Base-by-base conservation (phyloP, 2,888 invertebrate species). In the Empis stercorea region DNA sequence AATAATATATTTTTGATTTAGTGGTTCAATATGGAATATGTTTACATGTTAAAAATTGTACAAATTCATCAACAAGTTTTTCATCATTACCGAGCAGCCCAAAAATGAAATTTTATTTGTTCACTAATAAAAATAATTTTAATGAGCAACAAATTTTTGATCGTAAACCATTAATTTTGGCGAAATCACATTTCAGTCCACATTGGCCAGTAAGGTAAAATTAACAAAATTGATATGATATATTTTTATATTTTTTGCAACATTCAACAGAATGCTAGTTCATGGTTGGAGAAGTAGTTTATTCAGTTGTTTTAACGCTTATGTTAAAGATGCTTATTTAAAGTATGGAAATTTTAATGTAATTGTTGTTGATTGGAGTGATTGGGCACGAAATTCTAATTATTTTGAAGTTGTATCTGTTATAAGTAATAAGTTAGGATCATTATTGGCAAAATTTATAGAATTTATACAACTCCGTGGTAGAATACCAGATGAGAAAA, bases 231-330 rank as follows among this genome's bases (percentile, higher is more conserved):
- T 14, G 9, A 14, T 9, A 34, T 32, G 10, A 11, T 10, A 4
- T 32, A 11, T 27, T 36, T 15, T n/a, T n/a, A n/a, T n/a, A n/a
- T n/a, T n/a, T n/a, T 32, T 13, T 32, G 13, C 2, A 32, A 11
- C 4, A 30, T 46, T 49, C 6, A 49, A 9, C 47, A 57, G 59
- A 23, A 53, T 64, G 32, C 56, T 64, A 39, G 56, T 64, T 2
- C 66, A 66, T 40, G 66, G 66, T 14, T 66, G 65, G 64, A 63
- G 61, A 59, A 61, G 60, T 45, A 58, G 59, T 15, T 59, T 58
- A 2, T 61, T 63, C n/a, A n/a, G n/a, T 3, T 59, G 61, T 3
- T 61, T 63, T 43, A 65, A 64, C 49, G 51, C 58, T 11, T 60
- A 59, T 15, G 53, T 65, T 14, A 62, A 61, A 48, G 55, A 62